These are phyloP conservation scores for Liasis olivaceus DNA, from an alignment of 2,797 vertebrate species.

Conservation along the genomic window DNA sequence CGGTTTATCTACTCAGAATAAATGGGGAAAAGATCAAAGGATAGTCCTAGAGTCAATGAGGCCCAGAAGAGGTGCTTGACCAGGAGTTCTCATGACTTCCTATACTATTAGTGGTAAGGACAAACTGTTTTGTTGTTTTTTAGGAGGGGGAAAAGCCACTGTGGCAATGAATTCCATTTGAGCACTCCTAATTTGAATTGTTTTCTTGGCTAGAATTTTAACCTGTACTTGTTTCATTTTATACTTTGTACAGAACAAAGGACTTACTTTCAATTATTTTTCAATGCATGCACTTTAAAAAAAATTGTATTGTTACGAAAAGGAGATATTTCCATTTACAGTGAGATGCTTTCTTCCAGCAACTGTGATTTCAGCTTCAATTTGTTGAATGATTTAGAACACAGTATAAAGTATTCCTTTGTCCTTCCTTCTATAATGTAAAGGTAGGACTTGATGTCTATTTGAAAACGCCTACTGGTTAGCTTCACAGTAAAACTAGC, in stretches of 20 bases:
- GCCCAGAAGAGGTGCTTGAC: not conserved
- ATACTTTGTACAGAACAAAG: not conserved
- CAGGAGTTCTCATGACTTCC: not conserved
- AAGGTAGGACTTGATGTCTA: not conserved
- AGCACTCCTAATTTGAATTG: not conserved
- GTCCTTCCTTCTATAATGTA: not conserved
- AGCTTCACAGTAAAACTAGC: not conserved
- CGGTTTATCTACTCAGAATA: not conserved
- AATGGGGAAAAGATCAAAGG: not conserved
- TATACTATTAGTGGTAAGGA: not conserved
- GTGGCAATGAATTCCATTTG: not conserved
- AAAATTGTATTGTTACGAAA: not conserved
- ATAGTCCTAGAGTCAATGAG: not conserved
- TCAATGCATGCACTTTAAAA: not conserved
- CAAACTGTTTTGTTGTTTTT: not conserved
- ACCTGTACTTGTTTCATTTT: not conserved
- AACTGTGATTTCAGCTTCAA: not conserved
- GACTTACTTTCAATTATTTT: not conserved
- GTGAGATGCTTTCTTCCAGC: not conserved
- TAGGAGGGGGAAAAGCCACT: not conserved
- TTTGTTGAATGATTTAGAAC: not conserved
- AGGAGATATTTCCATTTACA: not conserved
- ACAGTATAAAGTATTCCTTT: not conserved
- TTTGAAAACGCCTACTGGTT: not conserved
- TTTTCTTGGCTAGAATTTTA: not conserved